Evolutionary conservation across 2,797 vertebrate species (phyloP), one percentile per base, ranked within the genome.

Genomic region (Tragelaphus eurycerus): DNA sequence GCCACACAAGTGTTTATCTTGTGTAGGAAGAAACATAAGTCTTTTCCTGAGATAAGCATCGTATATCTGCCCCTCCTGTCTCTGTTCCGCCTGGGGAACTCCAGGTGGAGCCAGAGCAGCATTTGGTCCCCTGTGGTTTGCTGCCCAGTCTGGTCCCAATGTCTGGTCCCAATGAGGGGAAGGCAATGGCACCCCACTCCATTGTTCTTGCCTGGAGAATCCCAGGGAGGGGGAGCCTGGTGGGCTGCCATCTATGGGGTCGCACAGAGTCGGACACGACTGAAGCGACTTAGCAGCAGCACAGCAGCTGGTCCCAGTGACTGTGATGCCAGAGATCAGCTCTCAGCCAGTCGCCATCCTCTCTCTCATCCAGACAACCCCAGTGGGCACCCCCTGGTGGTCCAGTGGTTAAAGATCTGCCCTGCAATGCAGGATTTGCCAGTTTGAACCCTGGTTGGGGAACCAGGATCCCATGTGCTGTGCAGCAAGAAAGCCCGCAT

Each of bases 31-130:
- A n/a, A 79, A 21, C 50, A 25, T 11, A 21, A 14, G 8, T 13
- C 13, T 34, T 21, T 8, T 31, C 2, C 43, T 29, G 86, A 25
- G 38, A 62, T 10, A 9, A 62, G 6, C 23, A 27, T 43, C 46
- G 76, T 38, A 12, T 83, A 8, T 21, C n/a, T 19, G 4, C n/a
- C 54, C 29, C 27, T 21, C 1, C 7, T 17, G 7, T 17, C 2
- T 29, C 11, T 31, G 14, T 21, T 25, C 15, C 9, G 1, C 0
- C 52, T 11, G 9, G 14, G 52, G 48, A 0, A 0, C 95, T 14
- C 55, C 50, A 96, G 96, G 62, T 93, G 97, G 96, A 62, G 10
- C 81, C 90, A 97, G 96, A 67, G 59, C 34, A 12, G 10, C 2
- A 0, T 55, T 34, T 19, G 2, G 38, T 64, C 21, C 15, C 29